phyloP scores from a whole-genome alignment of 2,113 vertebrate genomes.

The Uropsilus gracilis region DNA sequence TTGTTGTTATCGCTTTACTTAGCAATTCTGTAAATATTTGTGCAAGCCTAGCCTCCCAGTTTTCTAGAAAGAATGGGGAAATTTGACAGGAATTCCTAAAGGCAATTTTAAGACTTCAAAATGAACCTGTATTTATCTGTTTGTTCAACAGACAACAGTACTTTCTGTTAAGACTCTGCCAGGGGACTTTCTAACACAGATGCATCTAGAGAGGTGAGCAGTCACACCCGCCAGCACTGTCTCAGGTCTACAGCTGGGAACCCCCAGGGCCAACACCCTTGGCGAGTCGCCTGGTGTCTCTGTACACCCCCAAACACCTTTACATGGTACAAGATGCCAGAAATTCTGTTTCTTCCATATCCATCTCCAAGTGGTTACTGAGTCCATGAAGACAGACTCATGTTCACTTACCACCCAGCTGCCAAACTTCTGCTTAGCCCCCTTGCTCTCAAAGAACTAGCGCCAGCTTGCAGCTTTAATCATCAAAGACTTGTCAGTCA shows the following conservation, averaged over 20 bases:
- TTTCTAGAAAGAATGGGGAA: conserved; percentile 27
- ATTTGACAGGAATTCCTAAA: conserved; percentile 70
- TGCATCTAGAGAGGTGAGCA: conserved; percentile 68
- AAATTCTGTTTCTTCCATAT: conserved; percentile 77
- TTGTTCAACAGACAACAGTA: conserved; percentile 65
- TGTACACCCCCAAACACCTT: no score
- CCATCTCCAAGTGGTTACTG: conserved; percentile 64
- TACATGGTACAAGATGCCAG: no score
- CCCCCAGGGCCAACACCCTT: conserved; percentile 81
- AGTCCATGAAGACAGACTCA: no score
- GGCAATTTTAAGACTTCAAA: background rate
- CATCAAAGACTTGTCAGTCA: no score
- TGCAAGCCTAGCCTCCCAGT: background rate
- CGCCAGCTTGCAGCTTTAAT: background rate
- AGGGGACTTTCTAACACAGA: conserved; percentile 75
- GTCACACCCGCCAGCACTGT: conserved; percentile 66
- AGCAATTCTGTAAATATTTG: background rate
- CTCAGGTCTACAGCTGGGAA: conserved; percentile 81
- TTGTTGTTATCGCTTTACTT: background rate
- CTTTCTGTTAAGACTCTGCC: conserved; percentile 73
- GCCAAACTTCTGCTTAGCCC: background rate
- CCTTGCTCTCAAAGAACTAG: background rate
- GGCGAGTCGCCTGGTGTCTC: conserved; percentile 72
- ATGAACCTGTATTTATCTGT: conserved; percentile 65
- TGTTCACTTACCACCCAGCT: background rate